Base-by-base conservation (phyloP, 2,797 vertebrate genomes). In the Sternarchorhynchus goeldii region DNA sequence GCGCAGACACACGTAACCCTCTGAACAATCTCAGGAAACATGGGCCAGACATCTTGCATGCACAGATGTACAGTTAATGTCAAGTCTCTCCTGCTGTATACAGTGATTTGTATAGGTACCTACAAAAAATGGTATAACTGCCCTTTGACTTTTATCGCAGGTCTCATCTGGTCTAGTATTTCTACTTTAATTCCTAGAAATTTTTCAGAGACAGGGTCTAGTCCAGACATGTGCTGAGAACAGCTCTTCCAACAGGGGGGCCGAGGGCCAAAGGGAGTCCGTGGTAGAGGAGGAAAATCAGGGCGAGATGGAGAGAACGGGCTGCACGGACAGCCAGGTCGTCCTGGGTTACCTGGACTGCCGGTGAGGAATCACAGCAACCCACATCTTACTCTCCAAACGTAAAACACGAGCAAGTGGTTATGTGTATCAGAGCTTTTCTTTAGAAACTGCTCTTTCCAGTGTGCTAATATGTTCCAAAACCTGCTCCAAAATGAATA, bases 241-340 rank as follows among this genome's bases (percentile, higher is more conserved):
- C 32, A 50, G 3, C 63, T n/a, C 82, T 39, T 80, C 25, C 77
- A 16, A 39, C 64, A 95, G 94, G 95, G 95, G 16, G 77, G 89
- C 1, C 83, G 81, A 0, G 94, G 94, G 17, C 90, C 87, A 4
- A 91, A 88, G 74, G 95, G 95, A 3, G 55, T 88, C 31, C 73
- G 84, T 0, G 94, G 94, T n/a, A 88, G 65, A 4, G 67, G 62
- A 17, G 94, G 94, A 6, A 86, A 84, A 69, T 86, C 83, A 0
- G 94, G 94, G 50, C 87, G 82, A 0, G 88, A 93, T 76, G 94
- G 94, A 0, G 68, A 81, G 69, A 88, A 82, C 0, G 94, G 94
- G 7, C n/a, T 85, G 62, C 86, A 91, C 79, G 94, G 93, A 36
- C 87, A 82, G 56, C 81, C 81, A 4, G 95, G 95, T 2, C 87